Conservation (phyloP, 2,113 vertebrate genomes). For the Pterocles orientalis region DNA sequence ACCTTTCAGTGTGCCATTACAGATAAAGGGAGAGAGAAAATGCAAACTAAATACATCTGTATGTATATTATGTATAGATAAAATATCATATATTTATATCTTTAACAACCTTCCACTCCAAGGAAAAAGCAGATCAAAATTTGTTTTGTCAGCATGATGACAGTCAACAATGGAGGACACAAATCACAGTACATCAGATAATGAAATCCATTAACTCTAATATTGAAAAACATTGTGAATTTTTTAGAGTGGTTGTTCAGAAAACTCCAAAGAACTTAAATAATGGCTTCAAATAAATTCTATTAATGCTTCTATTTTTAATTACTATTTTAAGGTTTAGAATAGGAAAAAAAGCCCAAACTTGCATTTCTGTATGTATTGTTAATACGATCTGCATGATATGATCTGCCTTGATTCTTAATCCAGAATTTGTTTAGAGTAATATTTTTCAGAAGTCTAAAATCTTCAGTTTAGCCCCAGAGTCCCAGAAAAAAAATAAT, state of each 20-base stretch:
- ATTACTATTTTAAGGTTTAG: neutral
- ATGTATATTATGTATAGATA: neutral
- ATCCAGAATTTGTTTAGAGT: neutral
- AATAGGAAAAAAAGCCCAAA: neutral
- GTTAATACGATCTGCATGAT: neutral
- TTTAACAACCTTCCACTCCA: neutral
- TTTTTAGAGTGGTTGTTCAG: neutral
- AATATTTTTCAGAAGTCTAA: neutral
- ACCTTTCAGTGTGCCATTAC: neutral
- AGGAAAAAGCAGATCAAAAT: neutral
- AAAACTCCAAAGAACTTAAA: neutral
- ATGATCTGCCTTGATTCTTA: neutral
- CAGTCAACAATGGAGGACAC: neutral
- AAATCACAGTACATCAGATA: neutral
- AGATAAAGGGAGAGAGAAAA: neutral
- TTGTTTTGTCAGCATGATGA: neutral
- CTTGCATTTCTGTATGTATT: neutral
- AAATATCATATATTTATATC: neutral
- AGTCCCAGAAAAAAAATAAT: neutral
- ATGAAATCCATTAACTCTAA: neutral
- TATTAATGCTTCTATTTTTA: neutral
- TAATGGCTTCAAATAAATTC: neutral
- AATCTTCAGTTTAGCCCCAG: neutral
- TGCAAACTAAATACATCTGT: neutral
- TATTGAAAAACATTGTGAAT: neutral